phyloP scores from a whole-genome alignment of 2,888 invertebrate genomes.

The Platycheirus albimanus region DNA sequence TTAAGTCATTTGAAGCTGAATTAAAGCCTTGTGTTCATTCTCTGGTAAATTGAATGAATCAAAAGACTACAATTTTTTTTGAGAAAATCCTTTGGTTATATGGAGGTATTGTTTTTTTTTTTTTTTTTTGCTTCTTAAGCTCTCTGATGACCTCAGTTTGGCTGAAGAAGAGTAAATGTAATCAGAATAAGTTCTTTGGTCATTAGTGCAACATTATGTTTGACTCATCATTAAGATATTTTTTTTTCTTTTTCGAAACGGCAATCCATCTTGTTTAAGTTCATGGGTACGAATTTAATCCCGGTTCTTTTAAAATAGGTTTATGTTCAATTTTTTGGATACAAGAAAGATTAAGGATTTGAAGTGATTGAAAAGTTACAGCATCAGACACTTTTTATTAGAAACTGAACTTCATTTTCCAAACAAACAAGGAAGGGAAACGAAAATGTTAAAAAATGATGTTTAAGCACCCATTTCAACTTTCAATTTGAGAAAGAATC shows the following conservation, averaged over 20 bases:
- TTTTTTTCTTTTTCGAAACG: slow-evolving; percentile 18
- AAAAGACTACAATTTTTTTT: slow-evolving; percentile 1
- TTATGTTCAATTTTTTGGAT: too few species aligned
- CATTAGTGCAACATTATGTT: slow-evolving; percentile 55
- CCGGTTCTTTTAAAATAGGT: not conserved
- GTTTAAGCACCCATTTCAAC: too few species aligned
- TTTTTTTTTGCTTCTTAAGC: slow-evolving; percentile 16
- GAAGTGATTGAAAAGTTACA: too few species aligned
- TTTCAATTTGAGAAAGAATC: not conserved
- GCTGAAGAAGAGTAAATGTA: slow-evolving; percentile 48
- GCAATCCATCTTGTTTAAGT: slow-evolving; percentile 55
- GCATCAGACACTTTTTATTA: too few species aligned
- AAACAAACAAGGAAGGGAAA: too few species aligned
- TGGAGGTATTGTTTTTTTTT: not conserved
- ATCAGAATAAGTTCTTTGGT: slow-evolving; percentile 44
- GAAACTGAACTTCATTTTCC: too few species aligned
- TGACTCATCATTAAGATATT: slow-evolving; percentile 36
- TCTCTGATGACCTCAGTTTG: slow-evolving; percentile 3
- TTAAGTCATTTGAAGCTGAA: slow-evolving; percentile 60
- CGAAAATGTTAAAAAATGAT: too few species aligned
- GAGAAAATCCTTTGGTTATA: not conserved
- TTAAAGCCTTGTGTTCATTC: slow-evolving; percentile 57
- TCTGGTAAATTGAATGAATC: slow-evolving; percentile 47
- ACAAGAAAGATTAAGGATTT: too few species aligned
- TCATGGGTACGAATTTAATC: not conserved